phyloP scores from a whole-genome alignment of 2,888 invertebrate genomes.

The Aproaerema taeniolella region DNA sequence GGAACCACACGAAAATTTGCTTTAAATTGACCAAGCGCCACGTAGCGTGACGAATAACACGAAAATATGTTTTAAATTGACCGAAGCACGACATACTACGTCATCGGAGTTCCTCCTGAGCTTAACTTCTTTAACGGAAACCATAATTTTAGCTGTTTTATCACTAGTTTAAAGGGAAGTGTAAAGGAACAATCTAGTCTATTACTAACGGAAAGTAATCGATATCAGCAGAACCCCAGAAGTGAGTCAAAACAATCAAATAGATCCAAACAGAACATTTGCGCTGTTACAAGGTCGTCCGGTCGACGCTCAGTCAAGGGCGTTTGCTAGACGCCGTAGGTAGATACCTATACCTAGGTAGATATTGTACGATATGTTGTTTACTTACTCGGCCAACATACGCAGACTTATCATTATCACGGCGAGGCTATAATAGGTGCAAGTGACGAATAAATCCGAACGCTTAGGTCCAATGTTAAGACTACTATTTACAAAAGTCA shows the following conservation, averaged over 20 bases:
- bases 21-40: no score
- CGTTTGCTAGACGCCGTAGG: constrained; percentile 54
- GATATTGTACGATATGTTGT: constrained; percentile 40
- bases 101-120: background rate
- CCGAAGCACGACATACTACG: constrained; percentile 6
- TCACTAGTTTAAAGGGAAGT: no score
- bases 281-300: constrained; percentile 65
- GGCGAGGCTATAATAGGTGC: no score
- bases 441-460: no score
- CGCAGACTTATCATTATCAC: constrained; percentile 2
- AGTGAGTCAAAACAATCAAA: constrained; percentile 49
- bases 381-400: constrained; percentile 24
- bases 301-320: constrained; percentile 72
- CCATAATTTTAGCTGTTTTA: no score
- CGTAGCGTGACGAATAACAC: constrained; percentile 29
- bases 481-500: no score
- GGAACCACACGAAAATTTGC: no score
- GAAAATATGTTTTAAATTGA: constrained; percentile 17
- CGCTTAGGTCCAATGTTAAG: no score
- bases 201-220: no score
- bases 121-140: no score
- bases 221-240: constrained; percentile 13
- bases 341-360: constrained; percentile 29
- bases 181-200: no score
- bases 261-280: constrained; percentile 63